Conservation (phyloP, 2,113 vertebrate genomes). For the Megaleporinus macrocephalus region DNA sequence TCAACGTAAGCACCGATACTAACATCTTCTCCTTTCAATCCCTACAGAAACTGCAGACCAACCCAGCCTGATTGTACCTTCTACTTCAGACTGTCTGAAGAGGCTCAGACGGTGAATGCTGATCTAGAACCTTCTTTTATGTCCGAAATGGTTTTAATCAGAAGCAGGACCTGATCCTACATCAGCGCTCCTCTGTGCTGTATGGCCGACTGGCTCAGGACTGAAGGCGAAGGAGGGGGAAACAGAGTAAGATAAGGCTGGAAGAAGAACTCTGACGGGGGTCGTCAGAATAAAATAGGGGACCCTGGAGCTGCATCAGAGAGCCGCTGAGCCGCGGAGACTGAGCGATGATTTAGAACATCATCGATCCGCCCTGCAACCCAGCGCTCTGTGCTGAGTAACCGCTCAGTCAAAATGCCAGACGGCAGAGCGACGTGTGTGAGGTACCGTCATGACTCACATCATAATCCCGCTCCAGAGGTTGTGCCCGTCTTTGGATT, state of each 20-base stretch:
- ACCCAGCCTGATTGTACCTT: neutral
- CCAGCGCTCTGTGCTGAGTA: slow-evolving; percentile 20
- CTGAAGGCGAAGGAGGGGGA: neutral
- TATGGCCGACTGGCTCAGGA: neutral
- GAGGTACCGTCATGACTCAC: neutral
- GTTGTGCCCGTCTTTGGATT: neutral
- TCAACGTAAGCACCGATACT: neutral
- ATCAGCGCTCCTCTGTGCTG: neutral
- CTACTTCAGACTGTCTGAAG: no score
- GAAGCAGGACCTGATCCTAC: neutral
- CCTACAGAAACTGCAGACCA: no score
- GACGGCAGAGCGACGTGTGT: neutral
- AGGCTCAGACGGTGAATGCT: neutral
- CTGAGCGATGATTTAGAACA: slow-evolving; percentile 29
- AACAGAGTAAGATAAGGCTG: neutral
- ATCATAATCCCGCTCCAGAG: slow-evolving; percentile 23
- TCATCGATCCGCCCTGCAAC: slow-evolving; percentile 21
- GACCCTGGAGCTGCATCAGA: slow-evolving; percentile 8
- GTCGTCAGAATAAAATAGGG: slow-evolving; percentile 1
- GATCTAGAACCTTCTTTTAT: neutral
- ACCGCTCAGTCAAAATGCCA: slow-evolving; percentile 28
- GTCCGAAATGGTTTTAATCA: neutral
- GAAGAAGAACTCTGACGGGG: neutral
- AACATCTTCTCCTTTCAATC: neutral
- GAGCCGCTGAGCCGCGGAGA: slow-evolving; percentile 13